Conservation (phyloP, 1,140 invertebrate genomes). For the Euura lappo region DNA sequence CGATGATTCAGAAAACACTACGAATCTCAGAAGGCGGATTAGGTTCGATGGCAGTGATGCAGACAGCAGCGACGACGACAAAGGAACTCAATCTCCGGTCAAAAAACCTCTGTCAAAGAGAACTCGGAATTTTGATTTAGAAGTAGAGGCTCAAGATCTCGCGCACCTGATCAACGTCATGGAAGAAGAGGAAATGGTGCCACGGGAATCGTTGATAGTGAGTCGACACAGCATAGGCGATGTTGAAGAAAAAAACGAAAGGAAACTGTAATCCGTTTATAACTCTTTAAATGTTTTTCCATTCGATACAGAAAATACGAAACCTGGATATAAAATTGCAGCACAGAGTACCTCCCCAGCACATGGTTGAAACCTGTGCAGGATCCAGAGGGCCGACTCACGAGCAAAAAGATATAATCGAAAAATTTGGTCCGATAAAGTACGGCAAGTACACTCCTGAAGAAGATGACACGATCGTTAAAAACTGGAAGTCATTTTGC, state of each 20-base stretch:
- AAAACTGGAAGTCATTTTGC: conserved; percentile 55
- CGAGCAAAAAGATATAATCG: conserved; percentile 33
- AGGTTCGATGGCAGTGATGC: no score
- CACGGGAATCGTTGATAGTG: conserved; percentile 14
- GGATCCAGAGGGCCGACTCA: conserved; percentile 24
- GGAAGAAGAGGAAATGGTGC: conserved; percentile 14
- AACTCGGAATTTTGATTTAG: neutral
- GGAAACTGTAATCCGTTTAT: neutral
- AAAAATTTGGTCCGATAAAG: conserved; percentile 37
- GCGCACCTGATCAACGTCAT: neutral
- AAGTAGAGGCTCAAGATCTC: neutral
- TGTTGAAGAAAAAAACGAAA: neutral
- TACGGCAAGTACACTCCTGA: conserved; percentile 31
- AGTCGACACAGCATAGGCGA: neutral
- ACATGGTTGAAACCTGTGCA: conserved; percentile 40
- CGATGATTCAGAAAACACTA: no score
- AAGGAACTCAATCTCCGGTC: no score
- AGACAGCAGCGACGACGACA: no score
- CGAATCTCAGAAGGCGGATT: no score
- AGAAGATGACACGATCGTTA: conserved; percentile 46
- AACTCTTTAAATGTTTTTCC: conserved; percentile 1
- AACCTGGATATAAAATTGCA: conserved; percentile 35
- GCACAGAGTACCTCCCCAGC: conserved; percentile 46
- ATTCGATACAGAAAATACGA: conserved; percentile 38
- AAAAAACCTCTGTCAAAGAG: no score